phyloP scores from a whole-genome alignment of 2,113 vertebrate species.

The Hippocampus guttulatus region DNA sequence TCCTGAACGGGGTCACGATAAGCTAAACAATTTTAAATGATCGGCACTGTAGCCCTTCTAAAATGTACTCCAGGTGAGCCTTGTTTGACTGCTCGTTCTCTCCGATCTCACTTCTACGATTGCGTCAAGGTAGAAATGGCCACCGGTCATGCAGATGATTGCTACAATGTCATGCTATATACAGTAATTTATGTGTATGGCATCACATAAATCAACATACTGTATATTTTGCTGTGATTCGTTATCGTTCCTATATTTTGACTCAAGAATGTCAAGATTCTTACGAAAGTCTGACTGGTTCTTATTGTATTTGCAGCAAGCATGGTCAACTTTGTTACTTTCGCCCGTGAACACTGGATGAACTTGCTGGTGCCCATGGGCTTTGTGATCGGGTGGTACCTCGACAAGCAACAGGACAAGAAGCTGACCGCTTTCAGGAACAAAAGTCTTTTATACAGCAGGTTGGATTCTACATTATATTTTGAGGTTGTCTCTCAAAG shows the following conservation, averaged over 20 bases:
- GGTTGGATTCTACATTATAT: slow-evolving; percentile 64
- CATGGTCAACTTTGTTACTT: slow-evolving; percentile 76
- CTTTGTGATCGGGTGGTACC: slow-evolving; percentile 81
- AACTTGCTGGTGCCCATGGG: slow-evolving; percentile 82
- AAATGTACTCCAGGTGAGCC: not conserved
- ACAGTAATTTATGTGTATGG: too few relatives aligned
- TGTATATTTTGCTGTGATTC: too few relatives aligned
- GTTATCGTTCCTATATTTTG: too few relatives aligned
- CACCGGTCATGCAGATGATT: not conserved
- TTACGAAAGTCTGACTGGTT: not conserved
- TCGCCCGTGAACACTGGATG: slow-evolving; percentile 78
- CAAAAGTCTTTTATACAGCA: slow-evolving; percentile 83
- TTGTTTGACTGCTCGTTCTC: too few relatives aligned
- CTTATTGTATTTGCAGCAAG: slow-evolving; percentile 45
- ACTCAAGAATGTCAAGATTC: too few relatives aligned
- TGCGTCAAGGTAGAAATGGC: not conserved
- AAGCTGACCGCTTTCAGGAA: slow-evolving; percentile 84
- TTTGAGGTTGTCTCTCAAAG: not conserved
- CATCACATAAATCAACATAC: too few relatives aligned
- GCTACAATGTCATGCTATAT: not conserved
- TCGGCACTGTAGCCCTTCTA: not conserved
- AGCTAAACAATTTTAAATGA: not conserved
- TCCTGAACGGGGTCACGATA: too few relatives aligned
- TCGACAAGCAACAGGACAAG: slow-evolving; percentile 80
- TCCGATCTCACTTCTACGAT: not conserved